phyloP scores from a whole-genome alignment of 2,888 invertebrate genomes.

The Dryobota labecula region DNA sequence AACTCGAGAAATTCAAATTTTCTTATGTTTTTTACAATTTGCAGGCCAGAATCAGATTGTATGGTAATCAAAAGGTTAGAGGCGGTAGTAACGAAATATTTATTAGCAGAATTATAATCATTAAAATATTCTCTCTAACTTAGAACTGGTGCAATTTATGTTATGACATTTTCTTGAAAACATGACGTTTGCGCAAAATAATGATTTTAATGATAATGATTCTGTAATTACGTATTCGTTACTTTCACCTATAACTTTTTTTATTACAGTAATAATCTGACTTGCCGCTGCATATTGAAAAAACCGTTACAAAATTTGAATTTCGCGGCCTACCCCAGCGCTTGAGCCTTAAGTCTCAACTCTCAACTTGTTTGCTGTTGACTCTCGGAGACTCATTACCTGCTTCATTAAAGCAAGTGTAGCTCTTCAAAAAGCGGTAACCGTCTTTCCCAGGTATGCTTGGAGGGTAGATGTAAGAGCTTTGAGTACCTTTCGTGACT shows the following conservation, averaged over 20 bases:
- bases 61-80: not conserved
- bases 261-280: not conserved
- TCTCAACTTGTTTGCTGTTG: conserved; percentile 79
- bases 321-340: not conserved
- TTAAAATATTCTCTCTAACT: not conserved
- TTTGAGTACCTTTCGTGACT: conserved; percentile 34
- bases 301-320: not conserved
- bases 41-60: not conserved
- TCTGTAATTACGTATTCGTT: no score
- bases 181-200: not conserved
- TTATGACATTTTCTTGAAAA: not conserved
- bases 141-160: not conserved
- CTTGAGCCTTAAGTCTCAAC: conserved; percentile 44
- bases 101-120: not conserved
- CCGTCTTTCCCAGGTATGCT: conserved; percentile 65
- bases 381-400: conserved; percentile 82
- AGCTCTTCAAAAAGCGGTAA: conserved; percentile 74
- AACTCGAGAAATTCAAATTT: not conserved
- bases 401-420: conserved; percentile 86
- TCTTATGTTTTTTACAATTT: not conserved
- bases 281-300: not conserved
- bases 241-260: not conserved
- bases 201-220: not conserved
- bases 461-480: conserved; percentile 45
- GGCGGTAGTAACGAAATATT: not conserved